Base-by-base conservation (phyloP, 2,888 invertebrate genomes). In the Eurois occulta region DNA sequence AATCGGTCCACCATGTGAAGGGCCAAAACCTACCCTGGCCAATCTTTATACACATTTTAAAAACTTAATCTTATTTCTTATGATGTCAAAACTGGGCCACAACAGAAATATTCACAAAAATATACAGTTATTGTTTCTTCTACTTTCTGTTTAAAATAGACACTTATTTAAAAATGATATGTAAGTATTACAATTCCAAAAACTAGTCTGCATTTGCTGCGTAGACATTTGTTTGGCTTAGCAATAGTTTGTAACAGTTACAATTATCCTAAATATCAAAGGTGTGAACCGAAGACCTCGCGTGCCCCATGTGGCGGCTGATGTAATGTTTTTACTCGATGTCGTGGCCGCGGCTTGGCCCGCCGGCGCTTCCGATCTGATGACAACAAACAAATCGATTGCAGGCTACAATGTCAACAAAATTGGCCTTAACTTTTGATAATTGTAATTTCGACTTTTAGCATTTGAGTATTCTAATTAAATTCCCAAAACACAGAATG, bases 301-400 rank as follows among this genome's bases (percentile, higher is more conserved):
- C 55, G 65, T 18, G 73, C 86, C 48, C n/a, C 72, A 6, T 71
- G 74, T 66, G 69, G 76, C 74, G 86, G 83, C 80, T 87, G 86
- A 87, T 81, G 88, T 68, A 86, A 87, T 87, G 55, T 87, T 78
- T 81, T 81, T 13, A n/a, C 66, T 43, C 24, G 72, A 75, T 87
- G 74, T 87, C 88, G 83, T 76, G 73, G 7, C 41, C 52, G 58
- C 41, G 68, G 69, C 28, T 16, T 32, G 46, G 32, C 28, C 16
- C 46, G 28, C 58, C 24, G 35, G 46, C 7, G 58, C 69, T 80
- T 86, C 74, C 72, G 69, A 46, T 80, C 78, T 72, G 69, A 85
- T 82, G 82, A 80, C 83, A 87, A 78, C 74, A 78, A 78, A 85
- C 77, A 75, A 82, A 81, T 60, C 16, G 21, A 62, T 62, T 86